Evolutionary conservation across 1,140 invertebrate species (phyloP).

Genomic region (Radopholus similis): DNA sequence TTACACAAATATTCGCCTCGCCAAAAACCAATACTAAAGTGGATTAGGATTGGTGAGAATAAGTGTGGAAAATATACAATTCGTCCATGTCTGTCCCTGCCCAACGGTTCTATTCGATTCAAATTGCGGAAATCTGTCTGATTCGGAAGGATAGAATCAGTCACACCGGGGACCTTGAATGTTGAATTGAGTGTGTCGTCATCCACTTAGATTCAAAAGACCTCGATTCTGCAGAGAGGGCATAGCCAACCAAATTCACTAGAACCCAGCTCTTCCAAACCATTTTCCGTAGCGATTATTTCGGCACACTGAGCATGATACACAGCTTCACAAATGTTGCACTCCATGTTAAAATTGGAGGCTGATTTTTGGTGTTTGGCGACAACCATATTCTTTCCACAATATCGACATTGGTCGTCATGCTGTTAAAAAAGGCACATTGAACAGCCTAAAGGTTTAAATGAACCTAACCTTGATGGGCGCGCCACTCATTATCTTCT

Average conservation of each 20-base stretch:
- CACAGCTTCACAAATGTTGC: conserved; percentile 46
- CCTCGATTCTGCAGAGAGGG: no score
- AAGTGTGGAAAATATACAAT: no score
- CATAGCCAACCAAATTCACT: no score
- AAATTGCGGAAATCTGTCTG: conserved; percentile 6
- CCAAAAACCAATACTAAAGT: conserved; percentile 50
- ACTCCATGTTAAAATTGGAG: no score
- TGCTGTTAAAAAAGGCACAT: conserved; percentile 37
- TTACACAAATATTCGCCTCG: conserved; percentile 42
- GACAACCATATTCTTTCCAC: no score
- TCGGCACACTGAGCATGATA: conserved; percentile 36
- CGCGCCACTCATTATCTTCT: conserved; percentile 25
- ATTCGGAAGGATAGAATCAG: conserved; percentile 31
- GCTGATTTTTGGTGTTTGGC: no score
- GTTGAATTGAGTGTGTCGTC: no score
- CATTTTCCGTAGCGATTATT: conserved; percentile 4
- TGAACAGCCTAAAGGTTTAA: neutral
- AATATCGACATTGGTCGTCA: conserved; percentile 88
- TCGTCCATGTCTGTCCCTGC: conserved; percentile 42
- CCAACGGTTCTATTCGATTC: conserved; percentile 24
- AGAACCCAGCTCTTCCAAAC: no score
- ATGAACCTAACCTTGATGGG: conserved; percentile 26
- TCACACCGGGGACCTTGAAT: conserved; percentile 25
- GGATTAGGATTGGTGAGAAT: no score
- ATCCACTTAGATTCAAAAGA: no score